phyloP scores from a whole-genome alignment of 1,140 invertebrate species.

The Atta cephalotes region DNA sequence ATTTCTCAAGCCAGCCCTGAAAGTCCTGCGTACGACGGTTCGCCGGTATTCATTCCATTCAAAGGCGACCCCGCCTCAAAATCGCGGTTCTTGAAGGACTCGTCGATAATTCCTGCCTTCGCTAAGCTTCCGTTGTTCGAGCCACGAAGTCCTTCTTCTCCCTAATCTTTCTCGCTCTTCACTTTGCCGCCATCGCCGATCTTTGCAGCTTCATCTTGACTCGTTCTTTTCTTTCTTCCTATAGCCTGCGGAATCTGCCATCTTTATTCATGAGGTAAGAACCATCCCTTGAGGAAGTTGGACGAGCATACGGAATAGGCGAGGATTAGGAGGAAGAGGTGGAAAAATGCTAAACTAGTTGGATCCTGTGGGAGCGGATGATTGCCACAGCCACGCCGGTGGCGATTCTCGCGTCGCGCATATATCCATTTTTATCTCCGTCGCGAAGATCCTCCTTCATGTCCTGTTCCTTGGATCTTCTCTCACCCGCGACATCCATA shows the following conservation, averaged over 20 bases:
- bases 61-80: constrained; percentile 51
- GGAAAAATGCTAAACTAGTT: constrained; percentile 66
- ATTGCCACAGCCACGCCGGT: constrained; percentile 53
- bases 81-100: constrained; percentile 48
- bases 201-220: constrained; percentile 31
- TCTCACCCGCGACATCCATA: neutral
- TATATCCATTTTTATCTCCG: constrained; percentile 63
- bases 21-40: constrained; percentile 61
- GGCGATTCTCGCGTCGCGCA: constrained; percentile 53
- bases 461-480: neutral
- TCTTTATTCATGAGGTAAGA: constrained; percentile 70
- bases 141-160: constrained; percentile 34
- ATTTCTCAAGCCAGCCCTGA: constrained; percentile 21
- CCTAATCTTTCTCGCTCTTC: constrained; percentile 42
- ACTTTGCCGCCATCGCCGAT: constrained; percentile 1
- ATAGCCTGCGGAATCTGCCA: constrained; percentile 47
- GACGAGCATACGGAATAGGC: neutral
- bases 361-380: constrained; percentile 37
- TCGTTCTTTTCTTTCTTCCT: constrained; percentile 44
- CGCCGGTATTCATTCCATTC: constrained; percentile 62
- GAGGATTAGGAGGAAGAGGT: neutral
- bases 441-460: constrained; percentile 26
- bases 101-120: constrained; percentile 63
- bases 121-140: constrained; percentile 51
- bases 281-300: constrained; percentile 37